Evolutionary conservation across 2,797 vertebrate species (phyloP), one percentile per base, ranked within the genome.

Genomic region (Chelonia mydas): DNA sequence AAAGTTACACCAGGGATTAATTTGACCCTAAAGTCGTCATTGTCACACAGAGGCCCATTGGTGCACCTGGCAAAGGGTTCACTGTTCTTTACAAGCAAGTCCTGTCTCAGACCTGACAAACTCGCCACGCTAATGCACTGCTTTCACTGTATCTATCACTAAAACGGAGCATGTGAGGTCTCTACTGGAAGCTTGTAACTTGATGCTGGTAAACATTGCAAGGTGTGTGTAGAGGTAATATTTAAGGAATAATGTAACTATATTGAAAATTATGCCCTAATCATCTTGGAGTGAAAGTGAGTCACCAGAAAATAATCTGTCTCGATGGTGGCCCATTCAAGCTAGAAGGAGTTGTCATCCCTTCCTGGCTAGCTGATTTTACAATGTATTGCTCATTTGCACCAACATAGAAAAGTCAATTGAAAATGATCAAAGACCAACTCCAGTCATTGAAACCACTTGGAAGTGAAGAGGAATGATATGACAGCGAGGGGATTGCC

Each of bases 1-100:
- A 90, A 95, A 97, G 95, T 96, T 97, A 61, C 95, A 96, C 96
- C 93, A 87, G 95, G 95, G 96, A 97, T 95, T 95, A 94, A 90
- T 96, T 87, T 97, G 85, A 93, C 91, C 96, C 83, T 80, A 93
- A 96, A 97, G 95, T 76, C 21, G 65, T 68, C n/a, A 21, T 11
- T 68, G n/a, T 68, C 17, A 21, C n/a, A 68, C 17, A 21, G 17
- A 68, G 17, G 33, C 33, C 59, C 59, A 33, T 61, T 61, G 59
- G 31, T 61, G 13, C n/a, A 68, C 19, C 7, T 68, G 33, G 17
- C 65, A 68, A 21, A 68, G 33, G 8, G 61, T 19, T 68, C 61
- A 68, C 65, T 68, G n/a, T n/a, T 68, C 33, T n/a, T 68, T 68
- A 21, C n/a, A 68, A 10, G n/a, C n/a, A 68, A 68, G 17, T 19